These are phyloP conservation scores for Loris lydekkerianus DNA, from an alignment of 2,797 vertebrate genomes.

Conservation along the genomic window DNA sequence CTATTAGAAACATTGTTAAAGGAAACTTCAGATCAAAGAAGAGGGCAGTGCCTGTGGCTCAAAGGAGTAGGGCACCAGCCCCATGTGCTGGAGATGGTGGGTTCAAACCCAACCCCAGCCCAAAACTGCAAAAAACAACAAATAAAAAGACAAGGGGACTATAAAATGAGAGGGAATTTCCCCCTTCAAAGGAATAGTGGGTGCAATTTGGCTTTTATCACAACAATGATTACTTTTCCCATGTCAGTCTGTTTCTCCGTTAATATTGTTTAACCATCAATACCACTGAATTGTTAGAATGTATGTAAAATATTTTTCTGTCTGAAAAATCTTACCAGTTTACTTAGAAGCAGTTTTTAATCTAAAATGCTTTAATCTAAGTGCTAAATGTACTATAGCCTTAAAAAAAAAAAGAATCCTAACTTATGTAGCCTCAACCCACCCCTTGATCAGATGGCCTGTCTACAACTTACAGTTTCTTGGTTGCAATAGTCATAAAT, in stretches of 20 bases:
- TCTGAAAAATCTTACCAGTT: constrained; percentile 6
- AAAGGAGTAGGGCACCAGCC: no score
- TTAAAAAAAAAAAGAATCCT: background rate
- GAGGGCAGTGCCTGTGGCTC: background rate
- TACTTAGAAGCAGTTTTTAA: background rate
- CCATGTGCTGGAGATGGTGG: no score
- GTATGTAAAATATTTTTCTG: constrained; percentile 5
- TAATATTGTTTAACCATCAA: constrained; percentile 57
- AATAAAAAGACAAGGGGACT: constrained; percentile 54
- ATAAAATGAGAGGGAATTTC: constrained; percentile 63
- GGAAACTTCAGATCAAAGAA: constrained; percentile 62
- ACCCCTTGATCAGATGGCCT: background rate
- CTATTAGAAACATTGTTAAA: constrained; percentile 74
- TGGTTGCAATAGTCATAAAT: background rate
- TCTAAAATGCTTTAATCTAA: background rate
- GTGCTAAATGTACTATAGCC: background rate
- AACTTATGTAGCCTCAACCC: background rate
- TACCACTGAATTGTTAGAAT: background rate
- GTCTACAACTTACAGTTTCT: background rate
- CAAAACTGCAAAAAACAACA: background rate
- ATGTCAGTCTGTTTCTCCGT: background rate
- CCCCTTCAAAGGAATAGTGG: constrained; percentile 43
- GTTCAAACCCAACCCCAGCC: no score
- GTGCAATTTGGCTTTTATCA: constrained; percentile 53
- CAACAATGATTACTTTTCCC: background rate